Percentiles rank a stretch among this genome's conserved stretches.
These are phyloP conservation scores for Uropsilus gracilis DNA, from an alignment of 2,113 vertebrate species.

Conservation along the genomic window DNA sequence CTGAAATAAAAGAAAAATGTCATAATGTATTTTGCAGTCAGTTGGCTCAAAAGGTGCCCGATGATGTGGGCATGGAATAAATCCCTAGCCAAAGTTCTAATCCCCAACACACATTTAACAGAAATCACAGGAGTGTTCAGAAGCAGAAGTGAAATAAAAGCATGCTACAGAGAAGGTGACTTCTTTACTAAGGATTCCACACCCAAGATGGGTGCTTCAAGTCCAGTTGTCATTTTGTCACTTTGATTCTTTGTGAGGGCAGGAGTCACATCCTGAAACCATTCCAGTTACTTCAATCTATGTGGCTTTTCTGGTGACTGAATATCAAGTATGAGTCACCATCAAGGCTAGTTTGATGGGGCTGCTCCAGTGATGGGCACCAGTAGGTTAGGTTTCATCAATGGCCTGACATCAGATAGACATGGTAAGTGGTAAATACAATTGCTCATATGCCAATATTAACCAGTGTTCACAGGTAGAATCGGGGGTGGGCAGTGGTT, in stretches of 20 bases:
- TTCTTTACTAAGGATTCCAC: background rate
- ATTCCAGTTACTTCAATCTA: background rate
- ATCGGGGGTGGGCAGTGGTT: background rate
- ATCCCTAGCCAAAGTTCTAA: too few relatives aligned
- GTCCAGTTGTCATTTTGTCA: background rate
- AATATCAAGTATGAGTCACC: too few relatives aligned
- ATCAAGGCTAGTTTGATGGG: background rate
- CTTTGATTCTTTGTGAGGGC: background rate
- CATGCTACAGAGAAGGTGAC: background rate
- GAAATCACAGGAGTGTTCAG: background rate
- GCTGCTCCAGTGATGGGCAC: too few relatives aligned
- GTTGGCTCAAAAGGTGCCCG: background rate
- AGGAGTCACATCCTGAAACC: background rate
- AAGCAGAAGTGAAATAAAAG: background rate
- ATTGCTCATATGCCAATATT: too few relatives aligned
- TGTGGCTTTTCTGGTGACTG: background rate
- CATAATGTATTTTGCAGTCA: slow-evolving; percentile 39
- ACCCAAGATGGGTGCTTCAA: background rate
- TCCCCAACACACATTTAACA: background rate
- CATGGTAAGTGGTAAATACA: too few relatives aligned
- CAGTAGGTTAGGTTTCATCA: too few relatives aligned
- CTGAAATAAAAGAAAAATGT: background rate
- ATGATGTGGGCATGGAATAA: too few relatives aligned
- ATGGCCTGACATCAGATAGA: too few relatives aligned
- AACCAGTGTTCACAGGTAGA: background rate